These are phyloP conservation scores for Elachura formosa DNA, from an alignment of 2,113 vertebrate genomes.

Conservation along the genomic window DNA sequence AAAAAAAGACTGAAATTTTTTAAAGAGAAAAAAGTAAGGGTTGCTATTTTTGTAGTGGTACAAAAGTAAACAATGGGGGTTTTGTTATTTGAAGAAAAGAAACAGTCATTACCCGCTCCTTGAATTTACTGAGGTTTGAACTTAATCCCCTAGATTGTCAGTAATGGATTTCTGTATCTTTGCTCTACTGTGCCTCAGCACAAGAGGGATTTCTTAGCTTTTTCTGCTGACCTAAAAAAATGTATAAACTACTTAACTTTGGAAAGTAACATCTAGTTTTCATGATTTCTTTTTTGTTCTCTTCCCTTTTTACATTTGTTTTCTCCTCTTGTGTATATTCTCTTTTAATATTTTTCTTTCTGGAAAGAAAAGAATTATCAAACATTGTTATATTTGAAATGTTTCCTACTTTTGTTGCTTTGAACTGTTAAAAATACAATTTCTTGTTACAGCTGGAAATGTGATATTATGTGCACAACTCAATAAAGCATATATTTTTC, in stretches of 20 bases:
- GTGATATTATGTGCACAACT: conserved; percentile 16
- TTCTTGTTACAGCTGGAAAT: conserved; percentile 33
- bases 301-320: neutral
- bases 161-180: neutral
- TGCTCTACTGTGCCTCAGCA: neutral
- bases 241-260: neutral
- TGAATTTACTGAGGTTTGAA: conserved; percentile 21
- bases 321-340: neutral
- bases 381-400: neutral
- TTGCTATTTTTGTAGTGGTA: neutral
- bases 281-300: neutral
- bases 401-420: neutral
- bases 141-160: neutral
- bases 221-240: neutral
- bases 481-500: conserved; percentile 52
- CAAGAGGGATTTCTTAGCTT: neutral
- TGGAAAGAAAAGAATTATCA: neutral
- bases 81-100: neutral
- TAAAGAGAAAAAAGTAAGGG: neutral
- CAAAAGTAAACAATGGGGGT: neutral
- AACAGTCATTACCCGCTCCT: neutral
- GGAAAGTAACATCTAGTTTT: neutral
- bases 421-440: conserved; percentile 11
- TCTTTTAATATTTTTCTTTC: neutral
- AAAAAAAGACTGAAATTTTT: neutral